These are phyloP conservation scores for Desmodus rotundus DNA, from an alignment of 2,113 vertebrate species.

Conservation along the genomic window DNA sequence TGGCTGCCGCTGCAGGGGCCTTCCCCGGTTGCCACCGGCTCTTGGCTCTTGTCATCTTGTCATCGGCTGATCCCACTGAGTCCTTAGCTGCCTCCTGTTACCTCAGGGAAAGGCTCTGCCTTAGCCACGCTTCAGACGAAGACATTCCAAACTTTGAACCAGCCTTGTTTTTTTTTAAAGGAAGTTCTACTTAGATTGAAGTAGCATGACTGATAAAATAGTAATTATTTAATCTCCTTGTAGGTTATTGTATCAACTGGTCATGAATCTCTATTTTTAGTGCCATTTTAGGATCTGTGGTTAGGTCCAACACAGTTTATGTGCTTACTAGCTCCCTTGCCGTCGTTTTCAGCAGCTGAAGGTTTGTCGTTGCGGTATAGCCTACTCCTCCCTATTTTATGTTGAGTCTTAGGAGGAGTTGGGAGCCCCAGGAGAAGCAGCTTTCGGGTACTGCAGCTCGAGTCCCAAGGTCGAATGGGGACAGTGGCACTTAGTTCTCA, in stretches of 20 bases:
- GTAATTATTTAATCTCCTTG: neutral
- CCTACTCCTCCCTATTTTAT: neutral
- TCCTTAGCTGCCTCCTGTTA: neutral
- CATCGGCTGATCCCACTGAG: neutral
- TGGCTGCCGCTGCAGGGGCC: fast-evolving
- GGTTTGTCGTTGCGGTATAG: neutral
- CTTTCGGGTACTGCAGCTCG: neutral
- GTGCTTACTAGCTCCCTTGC: neutral
- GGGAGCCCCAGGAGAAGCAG: neutral
- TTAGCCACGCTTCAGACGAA: neutral
- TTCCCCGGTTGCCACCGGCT: neutral
- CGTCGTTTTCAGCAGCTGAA: neutral
- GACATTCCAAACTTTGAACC: neutral
- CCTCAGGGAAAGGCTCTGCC: neutral
- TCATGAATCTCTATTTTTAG: neutral
- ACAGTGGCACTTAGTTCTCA: neutral
- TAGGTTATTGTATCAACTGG: fast-evolving
- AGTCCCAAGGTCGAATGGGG: neutral
- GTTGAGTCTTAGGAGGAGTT: neutral
- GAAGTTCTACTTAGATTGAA: neutral
- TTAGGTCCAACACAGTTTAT: neutral
- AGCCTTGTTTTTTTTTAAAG: neutral
- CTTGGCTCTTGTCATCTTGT: too few species aligned
- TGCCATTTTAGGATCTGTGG: neutral
- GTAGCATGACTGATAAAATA: neutral